Base-by-base conservation (phyloP, 2,888 invertebrate species). In the Ichneumoninae sp. region DNA sequence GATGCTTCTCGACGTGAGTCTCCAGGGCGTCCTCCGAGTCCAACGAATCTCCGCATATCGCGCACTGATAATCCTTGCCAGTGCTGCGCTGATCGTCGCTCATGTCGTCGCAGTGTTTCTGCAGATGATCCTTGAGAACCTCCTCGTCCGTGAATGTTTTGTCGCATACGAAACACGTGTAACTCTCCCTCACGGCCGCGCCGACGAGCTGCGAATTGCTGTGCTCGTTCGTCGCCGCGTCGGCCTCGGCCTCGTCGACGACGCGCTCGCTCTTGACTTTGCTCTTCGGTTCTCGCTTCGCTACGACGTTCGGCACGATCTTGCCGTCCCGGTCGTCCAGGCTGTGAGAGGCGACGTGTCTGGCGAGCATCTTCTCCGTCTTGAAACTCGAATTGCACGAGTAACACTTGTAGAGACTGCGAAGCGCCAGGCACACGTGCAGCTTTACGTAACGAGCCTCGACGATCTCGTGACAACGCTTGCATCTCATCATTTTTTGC, bases 161-260 rank as follows among this genome's bases (percentile, higher is more conserved):
- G 44, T 93, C 92, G 33, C 93, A 93, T 3, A 93, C 90, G 71
- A 93, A 93, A 83, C 93, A 93, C 22, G 90, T 91, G 70, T 91
- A 92, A 30, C 60, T 65, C 7, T 80, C 74, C 19, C 62, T 87
- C 7, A 68, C 33, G 22, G 13, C 2, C 22, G 47, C 22, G 3
- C 30, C 68, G 10, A 8, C 66, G 10, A 16, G 65, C 36, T 22
- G 30, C 52, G 8, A 75, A 50, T 26, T 65, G 22, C 8, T 54
- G 36, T 7, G 8, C 4, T 70, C 60, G 26, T 52, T 66, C 13
- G 40, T 54, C 7, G 13, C 6, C 0, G 5, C 68, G 0, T 57
- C n/a, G 7, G 8, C 44, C 16, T 30, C n/a, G 13, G 52, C 54
- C 19, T 78, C 65, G 5, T 79, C 82, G 30, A 33, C 22, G 3